These are phyloP conservation scores for Misgurnus anguillicaudatus DNA, from an alignment of 2,113 vertebrate genomes.

Conservation along the genomic window DNA sequence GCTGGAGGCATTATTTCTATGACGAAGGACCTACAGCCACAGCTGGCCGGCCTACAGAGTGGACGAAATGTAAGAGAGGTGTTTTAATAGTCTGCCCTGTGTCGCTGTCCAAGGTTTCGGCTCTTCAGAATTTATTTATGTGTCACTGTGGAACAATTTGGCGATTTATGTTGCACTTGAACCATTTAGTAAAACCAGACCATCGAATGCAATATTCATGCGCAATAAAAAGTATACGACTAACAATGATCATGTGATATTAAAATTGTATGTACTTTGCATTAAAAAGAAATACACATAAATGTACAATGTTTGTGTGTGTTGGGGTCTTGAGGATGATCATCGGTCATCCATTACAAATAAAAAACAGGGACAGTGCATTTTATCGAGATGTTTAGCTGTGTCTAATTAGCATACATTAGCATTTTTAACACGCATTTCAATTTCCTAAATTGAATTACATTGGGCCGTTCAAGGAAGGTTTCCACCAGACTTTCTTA, in stretches of 20 bases:
- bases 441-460: slow-evolving; percentile 30
- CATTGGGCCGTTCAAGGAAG: neutral
- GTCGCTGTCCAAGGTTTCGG: neutral
- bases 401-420: slow-evolving; percentile 50
- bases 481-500: neutral
- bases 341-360: slow-evolving; percentile 9
- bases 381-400: slow-evolving; percentile 46
- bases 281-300: neutral
- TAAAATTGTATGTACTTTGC: neutral
- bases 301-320: neutral
- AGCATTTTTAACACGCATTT: slow-evolving; percentile 36
- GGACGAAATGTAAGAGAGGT: too few relatives aligned
- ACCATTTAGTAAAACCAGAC: neutral
- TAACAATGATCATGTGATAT: neutral
- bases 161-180: neutral
- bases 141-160: neutral
- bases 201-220: neutral
- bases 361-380: slow-evolving; percentile 23
- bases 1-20: neutral
- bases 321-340: neutral
- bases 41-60: neutral
- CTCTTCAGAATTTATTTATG: slow-evolving; percentile 9
- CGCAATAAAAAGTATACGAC: neutral
- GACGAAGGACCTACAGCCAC: slow-evolving; percentile 8
- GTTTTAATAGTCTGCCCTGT: too few relatives aligned